phyloP scores from a whole-genome alignment of 37 sponge, comb jelly and placozoan genomes.

The Eunapius fragilis region DNA sequence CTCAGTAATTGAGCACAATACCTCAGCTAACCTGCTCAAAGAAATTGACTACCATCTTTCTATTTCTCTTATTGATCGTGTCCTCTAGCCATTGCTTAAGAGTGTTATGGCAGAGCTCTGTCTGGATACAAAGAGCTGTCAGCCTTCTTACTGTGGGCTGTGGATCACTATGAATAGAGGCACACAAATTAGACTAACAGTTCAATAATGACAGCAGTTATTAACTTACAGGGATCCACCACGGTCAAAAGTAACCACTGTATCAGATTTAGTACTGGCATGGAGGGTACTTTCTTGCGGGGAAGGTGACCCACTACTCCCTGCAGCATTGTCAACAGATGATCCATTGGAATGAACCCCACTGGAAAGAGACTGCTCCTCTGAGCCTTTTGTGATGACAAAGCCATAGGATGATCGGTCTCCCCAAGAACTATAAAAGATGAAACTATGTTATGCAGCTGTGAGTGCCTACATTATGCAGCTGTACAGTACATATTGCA shows the following conservation, averaged over 20 bases:
- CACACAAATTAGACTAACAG: too few relatives aligned
- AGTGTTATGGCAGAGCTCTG: conserved; percentile 90
- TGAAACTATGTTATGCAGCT: not conserved
- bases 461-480: too few relatives aligned
- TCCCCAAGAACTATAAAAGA: not conserved
- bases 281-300: too few relatives aligned
- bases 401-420: not conserved
- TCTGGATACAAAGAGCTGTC: conserved; percentile 85
- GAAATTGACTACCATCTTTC: conserved; percentile 29
- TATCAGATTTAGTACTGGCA: too few relatives aligned
- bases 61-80: conserved; percentile 15
- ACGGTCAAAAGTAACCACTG: not conserved
- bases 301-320: too few relatives aligned
- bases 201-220: not conserved
- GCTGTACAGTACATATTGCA: too few relatives aligned
- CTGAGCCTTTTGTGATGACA: not conserved
- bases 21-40: conserved; percentile 70
- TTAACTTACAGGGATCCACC: not conserved
- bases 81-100: conserved; percentile 83
- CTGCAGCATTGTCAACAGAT: not conserved
- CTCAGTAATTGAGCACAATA: not conserved
- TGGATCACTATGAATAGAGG: not conserved
- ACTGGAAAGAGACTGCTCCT: not conserved
- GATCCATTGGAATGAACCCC: not conserved
- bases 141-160: not conserved